These are phyloP conservation scores for Scarus forsteni DNA, from an alignment of 2,797 vertebrate genomes.

Conservation along the genomic window DNA sequence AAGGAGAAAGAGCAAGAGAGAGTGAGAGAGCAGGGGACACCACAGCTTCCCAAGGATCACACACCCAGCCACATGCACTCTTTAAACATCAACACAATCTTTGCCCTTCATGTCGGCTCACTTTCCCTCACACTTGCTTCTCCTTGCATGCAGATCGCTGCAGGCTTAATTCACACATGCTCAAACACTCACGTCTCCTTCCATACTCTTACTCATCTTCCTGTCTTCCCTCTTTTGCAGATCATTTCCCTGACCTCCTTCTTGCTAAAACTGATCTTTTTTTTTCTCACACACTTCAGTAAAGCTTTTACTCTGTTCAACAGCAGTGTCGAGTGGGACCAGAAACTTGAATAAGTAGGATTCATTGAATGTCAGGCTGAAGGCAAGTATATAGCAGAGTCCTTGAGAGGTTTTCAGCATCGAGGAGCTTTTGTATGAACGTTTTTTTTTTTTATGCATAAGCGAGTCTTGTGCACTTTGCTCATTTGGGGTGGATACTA, in stretches of 20 bases:
- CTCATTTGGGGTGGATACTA: neutral
- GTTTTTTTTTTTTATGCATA: too few relatives aligned
- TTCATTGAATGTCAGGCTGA: constrained; percentile 51
- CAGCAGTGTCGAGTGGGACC: constrained; percentile 27
- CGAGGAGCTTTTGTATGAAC: constrained; percentile 1
- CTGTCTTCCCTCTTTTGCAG: constrained; percentile 31
- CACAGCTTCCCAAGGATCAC: constrained; percentile 71
- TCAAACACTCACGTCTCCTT: constrained; percentile 29
- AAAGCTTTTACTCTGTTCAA: constrained; percentile 38
- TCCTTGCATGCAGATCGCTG: constrained; percentile 55
- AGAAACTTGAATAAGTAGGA: constrained; percentile 26
- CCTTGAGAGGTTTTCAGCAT: constrained; percentile 46
- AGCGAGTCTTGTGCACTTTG: neutral
- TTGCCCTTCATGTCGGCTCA: constrained; percentile 62
- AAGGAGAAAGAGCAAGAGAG: neutral
- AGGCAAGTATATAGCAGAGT: constrained; percentile 14
- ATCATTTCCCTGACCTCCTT: constrained; percentile 34
- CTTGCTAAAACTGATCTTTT: constrained; percentile 14
- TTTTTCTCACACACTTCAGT: constrained; percentile 11
- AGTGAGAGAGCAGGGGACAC: constrained; percentile 68
- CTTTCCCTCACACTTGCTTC: constrained; percentile 55
- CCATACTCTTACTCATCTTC: constrained; percentile 6
- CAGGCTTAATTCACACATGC: constrained; percentile 51
- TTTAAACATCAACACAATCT: constrained; percentile 58
- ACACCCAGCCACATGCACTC: constrained; percentile 25